Evolutionary conservation across 2,797 vertebrate species (phyloP).

Genomic region (Caiman crocodilus): DNA sequence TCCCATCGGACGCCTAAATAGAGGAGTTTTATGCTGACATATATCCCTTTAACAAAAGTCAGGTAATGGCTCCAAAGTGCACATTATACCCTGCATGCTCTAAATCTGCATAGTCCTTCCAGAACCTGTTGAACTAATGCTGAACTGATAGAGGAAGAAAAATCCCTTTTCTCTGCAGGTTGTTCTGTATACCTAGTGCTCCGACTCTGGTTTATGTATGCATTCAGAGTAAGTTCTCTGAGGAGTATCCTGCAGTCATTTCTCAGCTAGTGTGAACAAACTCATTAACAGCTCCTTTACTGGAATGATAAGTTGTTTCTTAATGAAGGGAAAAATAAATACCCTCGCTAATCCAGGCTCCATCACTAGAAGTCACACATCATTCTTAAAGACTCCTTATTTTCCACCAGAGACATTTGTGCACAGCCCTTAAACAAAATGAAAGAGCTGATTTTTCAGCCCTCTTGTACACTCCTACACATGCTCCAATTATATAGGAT

Average conservation of each 20-base stretch:
- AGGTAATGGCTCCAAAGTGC: background rate
- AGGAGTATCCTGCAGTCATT: conserved; percentile 79
- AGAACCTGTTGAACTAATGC: background rate
- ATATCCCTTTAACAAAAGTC: background rate
- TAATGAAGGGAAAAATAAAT: conserved; percentile 81
- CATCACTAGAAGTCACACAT: conserved; percentile 75
- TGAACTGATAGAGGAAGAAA: background rate
- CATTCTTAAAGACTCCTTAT: conserved; percentile 78
- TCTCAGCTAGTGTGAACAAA: conserved; percentile 79
- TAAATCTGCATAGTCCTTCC: background rate
- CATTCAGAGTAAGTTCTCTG: conserved; percentile 72
- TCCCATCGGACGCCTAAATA: fast-evolving
- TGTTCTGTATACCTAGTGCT: conserved; percentile 61
- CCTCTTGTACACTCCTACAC: conserved; percentile 56
- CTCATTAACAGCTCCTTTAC: conserved; percentile 80
- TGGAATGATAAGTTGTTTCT: conserved; percentile 80
- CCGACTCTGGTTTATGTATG: conserved; percentile 66
- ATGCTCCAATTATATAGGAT: conserved; percentile 28
- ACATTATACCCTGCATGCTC: fast-evolving
- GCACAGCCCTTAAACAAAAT: conserved; percentile 70
- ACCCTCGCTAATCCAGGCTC: conserved; percentile 71
- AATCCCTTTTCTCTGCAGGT: conserved; percentile 4
- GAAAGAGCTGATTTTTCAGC: conserved; percentile 61
- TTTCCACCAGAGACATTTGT: conserved; percentile 74
- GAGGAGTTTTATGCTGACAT: fast-evolving